Evolutionary conservation across 2,888 invertebrate species (phyloP).

Genomic region (Monoplex corrugatus): DNA sequence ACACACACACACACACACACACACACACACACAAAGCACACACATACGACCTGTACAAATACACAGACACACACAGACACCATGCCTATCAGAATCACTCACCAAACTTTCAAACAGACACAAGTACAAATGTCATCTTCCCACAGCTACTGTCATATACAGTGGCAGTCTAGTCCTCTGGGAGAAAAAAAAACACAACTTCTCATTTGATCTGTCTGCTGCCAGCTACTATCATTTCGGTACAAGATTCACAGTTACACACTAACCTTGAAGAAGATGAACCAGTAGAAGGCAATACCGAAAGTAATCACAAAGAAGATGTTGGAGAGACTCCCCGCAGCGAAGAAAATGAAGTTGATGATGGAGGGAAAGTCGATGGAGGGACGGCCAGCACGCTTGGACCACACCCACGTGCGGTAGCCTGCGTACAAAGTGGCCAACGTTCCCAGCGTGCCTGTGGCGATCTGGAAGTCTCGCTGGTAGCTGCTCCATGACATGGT

Average conservation of each 20-base stretch:
- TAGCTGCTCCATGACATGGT: conserved; percentile 75
- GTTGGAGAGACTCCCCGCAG: conserved; percentile 86
- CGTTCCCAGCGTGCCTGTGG: conserved; percentile 85
- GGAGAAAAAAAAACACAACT: too few species aligned
- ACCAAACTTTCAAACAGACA: too few species aligned
- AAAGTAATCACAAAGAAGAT: conserved; percentile 85
- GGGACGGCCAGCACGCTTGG: conserved; percentile 85
- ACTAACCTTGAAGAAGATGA: conserved; percentile 85
- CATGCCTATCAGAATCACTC: too few species aligned
- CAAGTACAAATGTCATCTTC: too few species aligned
- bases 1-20: conserved; percentile 14
- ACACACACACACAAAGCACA: conserved; percentile 1
- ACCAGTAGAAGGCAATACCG: conserved; percentile 84
- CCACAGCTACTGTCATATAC: too few species aligned
- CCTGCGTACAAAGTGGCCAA: conserved; percentile 86
- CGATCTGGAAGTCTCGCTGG: conserved; percentile 82
- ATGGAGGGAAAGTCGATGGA: conserved; percentile 85
- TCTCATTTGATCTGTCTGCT: too few species aligned
- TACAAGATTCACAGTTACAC: too few species aligned
- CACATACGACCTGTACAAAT: background rate
- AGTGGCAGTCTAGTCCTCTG: too few species aligned
- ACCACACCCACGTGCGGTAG: conserved; percentile 87
- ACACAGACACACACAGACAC: too few species aligned
- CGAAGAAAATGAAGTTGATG: conserved; percentile 86
- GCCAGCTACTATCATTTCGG: too few species aligned